Evolutionary conservation across 2,113 vertebrate genomes (phyloP).

Genomic region (Chlamydotis undulata): DNA sequence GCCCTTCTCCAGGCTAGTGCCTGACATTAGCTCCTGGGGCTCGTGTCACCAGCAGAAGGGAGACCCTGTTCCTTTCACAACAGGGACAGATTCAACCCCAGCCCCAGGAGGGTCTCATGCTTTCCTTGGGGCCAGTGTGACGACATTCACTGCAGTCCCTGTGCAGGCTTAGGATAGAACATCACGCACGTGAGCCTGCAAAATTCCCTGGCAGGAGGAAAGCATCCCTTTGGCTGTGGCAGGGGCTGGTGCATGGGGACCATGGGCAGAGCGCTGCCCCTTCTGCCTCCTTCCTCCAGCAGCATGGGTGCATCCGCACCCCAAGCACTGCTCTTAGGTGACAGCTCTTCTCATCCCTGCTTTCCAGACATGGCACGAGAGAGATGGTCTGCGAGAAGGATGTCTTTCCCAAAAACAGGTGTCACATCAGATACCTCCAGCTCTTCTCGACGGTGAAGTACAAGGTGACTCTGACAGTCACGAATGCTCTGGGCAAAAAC

Average conservation of each 20-base stretch:
- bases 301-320: neutral
- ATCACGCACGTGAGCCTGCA: neutral
- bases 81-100: neutral
- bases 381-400: slow-evolving; percentile 89
- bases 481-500: slow-evolving; percentile 89
- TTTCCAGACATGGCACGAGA: slow-evolving; percentile 85
- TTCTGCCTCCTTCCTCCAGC: neutral
- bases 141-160: neutral
- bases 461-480: slow-evolving; percentile 90
- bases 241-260: neutral
- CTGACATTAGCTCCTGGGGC: accelerated
- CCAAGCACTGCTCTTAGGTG: neutral
- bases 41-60: neutral
- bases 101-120: neutral
- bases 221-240: neutral
- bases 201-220: neutral
- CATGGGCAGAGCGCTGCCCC: accelerated
- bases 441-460: slow-evolving; percentile 94
- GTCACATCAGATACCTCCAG: slow-evolving; percentile 90
- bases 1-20: neutral
- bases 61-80: neutral
- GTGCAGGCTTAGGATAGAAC: neutral
- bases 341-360: neutral
- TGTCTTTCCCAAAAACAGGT: slow-evolving; percentile 89
- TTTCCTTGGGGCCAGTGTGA: neutral